phyloP scores from a whole-genome alignment of 2,888 invertebrate species.

The Marasmarcha lunaedactyla region DNA sequence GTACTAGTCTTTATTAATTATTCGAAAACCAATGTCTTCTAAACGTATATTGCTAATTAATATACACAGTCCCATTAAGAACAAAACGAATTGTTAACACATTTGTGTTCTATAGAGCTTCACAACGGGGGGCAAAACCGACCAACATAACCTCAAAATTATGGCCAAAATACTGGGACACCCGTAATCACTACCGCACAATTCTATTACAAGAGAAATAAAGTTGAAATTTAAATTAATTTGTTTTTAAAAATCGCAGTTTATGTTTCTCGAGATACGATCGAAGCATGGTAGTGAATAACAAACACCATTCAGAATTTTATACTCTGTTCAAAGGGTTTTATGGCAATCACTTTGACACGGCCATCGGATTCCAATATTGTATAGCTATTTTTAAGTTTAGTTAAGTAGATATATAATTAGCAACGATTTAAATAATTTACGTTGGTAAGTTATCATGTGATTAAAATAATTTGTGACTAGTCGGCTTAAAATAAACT shows the following conservation, averaged over 20 bases:
- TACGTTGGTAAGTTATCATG: too few species aligned
- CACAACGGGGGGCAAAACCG: conserved; percentile 17
- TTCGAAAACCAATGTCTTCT: too few species aligned
- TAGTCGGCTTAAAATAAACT: too few species aligned
- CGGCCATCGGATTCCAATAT: not conserved
- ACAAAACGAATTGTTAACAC: conserved; percentile 2
- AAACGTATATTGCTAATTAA: not conserved
- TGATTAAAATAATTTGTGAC: too few species aligned
- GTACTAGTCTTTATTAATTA: too few species aligned
- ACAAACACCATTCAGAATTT: conserved; percentile 23
- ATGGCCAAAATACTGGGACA: not conserved
- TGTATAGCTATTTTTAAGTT: not conserved
- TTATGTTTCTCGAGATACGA: not conserved
- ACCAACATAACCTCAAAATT: conserved; percentile 2
- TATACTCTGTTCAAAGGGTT: conserved; percentile 24
- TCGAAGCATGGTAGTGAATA: conserved; percentile 8
- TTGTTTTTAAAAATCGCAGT: not conserved
- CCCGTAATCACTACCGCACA: not conserved
- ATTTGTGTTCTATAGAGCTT: conserved; percentile 9
- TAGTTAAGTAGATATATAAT: too few species aligned
- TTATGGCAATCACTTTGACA: conserved; percentile 16
- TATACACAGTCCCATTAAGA: not conserved
- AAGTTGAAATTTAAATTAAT: not conserved
- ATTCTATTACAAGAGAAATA: not conserved
- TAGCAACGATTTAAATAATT: too few species aligned